These are phyloP conservation scores for Protonemura montana DNA, from an alignment of 2,888 invertebrate genomes.

Conservation along the genomic window DNA sequence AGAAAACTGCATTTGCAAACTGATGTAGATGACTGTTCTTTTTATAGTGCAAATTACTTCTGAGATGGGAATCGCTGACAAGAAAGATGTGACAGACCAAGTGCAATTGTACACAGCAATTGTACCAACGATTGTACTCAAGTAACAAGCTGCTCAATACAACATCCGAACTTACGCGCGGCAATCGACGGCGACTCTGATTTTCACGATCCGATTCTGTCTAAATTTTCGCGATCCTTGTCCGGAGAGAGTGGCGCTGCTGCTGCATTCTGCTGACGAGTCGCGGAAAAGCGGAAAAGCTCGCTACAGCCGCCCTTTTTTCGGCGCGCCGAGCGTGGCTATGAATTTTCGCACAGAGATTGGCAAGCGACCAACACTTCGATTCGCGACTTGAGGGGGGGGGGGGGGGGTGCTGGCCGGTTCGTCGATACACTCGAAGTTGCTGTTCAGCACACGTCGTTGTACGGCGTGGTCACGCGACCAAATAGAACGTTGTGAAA, in stretches of 20 bases:
- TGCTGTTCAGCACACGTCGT: not conserved
- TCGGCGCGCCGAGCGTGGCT: not conserved
- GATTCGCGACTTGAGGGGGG: not conserved
- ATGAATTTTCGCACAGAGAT: not conserved
- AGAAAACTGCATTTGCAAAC: not conserved
- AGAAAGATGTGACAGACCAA: not conserved
- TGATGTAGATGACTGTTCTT: not conserved
- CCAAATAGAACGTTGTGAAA: too few relatives aligned
- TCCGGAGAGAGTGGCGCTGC: too few relatives aligned
- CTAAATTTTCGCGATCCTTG: not conserved
- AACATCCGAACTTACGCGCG: too few relatives aligned
- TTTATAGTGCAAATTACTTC: not conserved
- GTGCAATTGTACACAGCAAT: not conserved
- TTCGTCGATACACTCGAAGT: not conserved
- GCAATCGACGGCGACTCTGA: too few relatives aligned
- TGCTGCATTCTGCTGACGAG: not conserved
- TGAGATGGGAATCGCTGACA: not conserved
- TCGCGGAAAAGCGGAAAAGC: not conserved
- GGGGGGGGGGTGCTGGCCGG: not conserved
- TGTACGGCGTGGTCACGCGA: too few relatives aligned
- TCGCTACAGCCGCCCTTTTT: not conserved
- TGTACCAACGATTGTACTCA: not conserved
- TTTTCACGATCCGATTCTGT: not conserved
- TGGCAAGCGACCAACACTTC: not conserved
- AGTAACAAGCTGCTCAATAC: too few relatives aligned